Conservation (phyloP, 2,888 invertebrate species). For the Anagyrus pseudococci region DNA sequence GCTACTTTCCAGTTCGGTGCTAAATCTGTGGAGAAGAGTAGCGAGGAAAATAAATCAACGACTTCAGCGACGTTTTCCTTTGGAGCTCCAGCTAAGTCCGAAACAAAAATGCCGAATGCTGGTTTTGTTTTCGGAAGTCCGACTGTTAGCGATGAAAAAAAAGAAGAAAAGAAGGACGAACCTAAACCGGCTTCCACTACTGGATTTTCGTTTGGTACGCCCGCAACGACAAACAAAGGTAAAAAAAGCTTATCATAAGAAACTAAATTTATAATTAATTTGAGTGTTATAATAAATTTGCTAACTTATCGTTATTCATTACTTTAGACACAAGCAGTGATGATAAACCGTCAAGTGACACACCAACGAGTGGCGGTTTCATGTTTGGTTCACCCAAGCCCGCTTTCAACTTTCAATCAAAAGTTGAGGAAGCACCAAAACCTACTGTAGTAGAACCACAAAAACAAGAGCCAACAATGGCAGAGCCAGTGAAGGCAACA, state of each 20-base stretch:
- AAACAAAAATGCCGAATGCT: conserved; percentile 9
- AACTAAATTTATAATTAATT: background rate
- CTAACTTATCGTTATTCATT: too few relatives aligned
- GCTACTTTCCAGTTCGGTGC: conserved; percentile 39
- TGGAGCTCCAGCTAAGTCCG: conserved; percentile 42
- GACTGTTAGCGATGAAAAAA: conserved; percentile 23
- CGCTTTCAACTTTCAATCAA: background rate
- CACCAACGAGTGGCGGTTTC: background rate
- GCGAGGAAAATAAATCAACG: conserved; percentile 7
- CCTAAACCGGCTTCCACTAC: conserved; percentile 30
- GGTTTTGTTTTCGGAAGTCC: conserved; percentile 41
- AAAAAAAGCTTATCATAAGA: too few relatives aligned
- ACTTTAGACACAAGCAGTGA: background rate
- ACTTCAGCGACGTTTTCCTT: conserved; percentile 41
- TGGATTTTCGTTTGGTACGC: conserved; percentile 37
- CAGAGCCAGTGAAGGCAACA: conserved; percentile 19
- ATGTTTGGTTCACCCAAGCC: conserved; percentile 9
- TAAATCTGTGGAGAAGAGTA: conserved; percentile 8
- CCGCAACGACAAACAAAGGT: background rate
- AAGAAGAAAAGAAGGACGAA: conserved; percentile 30
- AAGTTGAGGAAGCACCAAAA: background rate
- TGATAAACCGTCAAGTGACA: background rate
- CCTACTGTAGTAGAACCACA: background rate
- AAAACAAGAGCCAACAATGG: background rate
- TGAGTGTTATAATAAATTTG: too few relatives aligned